Conservation (phyloP, 2,113 vertebrate species). For the Indri indri region DNA sequence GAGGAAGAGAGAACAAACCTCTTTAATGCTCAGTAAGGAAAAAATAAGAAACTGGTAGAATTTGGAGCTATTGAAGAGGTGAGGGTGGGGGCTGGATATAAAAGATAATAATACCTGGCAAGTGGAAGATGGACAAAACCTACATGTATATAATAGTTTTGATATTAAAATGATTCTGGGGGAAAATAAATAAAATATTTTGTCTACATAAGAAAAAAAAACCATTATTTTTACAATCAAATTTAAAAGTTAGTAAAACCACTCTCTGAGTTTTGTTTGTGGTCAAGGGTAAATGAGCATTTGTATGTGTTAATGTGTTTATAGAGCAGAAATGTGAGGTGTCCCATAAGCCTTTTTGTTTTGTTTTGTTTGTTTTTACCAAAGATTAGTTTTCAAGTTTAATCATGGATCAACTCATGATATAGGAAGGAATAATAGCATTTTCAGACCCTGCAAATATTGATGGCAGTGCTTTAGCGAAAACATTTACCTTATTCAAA, state of each 20-base stretch:
- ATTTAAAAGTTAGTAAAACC: constrained; percentile 17
- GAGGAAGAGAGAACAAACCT: constrained; percentile 85
- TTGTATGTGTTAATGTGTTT: constrained; percentile 56
- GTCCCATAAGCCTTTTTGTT: constrained; percentile 10
- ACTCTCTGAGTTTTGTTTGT: constrained; percentile 21
- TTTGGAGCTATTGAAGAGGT: constrained; percentile 1
- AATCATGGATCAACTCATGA: background rate
- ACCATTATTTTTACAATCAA: background rate
- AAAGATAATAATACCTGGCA: constrained; percentile 24
- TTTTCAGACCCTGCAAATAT: background rate
- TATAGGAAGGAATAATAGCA: background rate
- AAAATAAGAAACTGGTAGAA: background rate
- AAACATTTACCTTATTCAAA: background rate
- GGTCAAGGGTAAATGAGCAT: background rate
- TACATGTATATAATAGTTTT: background rate
- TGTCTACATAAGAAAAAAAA: background rate
- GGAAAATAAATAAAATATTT: background rate
- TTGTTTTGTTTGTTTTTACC: constrained; percentile 43
- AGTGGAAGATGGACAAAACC: constrained; percentile 22
- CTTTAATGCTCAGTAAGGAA: constrained; percentile 35
- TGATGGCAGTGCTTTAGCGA: background rate
- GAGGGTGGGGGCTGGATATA: constrained; percentile 40
- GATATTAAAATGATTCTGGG: background rate
- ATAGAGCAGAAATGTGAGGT: constrained; percentile 16
- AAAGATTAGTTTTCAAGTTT: background rate